Evolutionary conservation across 2,113 vertebrate species (phyloP).

Genomic region (Felis chaus): DNA sequence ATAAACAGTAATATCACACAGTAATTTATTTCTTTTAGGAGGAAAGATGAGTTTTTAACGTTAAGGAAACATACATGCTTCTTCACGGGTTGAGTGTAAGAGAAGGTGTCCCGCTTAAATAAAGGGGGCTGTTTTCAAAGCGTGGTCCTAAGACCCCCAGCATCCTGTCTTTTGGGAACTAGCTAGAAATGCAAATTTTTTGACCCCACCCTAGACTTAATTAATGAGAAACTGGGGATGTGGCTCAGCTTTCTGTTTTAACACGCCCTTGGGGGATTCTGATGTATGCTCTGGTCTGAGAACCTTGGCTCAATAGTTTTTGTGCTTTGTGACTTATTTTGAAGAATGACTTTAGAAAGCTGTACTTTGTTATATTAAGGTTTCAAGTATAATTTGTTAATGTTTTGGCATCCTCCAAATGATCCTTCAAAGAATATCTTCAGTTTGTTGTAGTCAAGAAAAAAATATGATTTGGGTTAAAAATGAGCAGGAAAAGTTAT

Average conservation of each 20-base stretch:
- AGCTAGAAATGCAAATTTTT: not conserved
- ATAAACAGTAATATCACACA: not conserved
- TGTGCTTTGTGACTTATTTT: not conserved
- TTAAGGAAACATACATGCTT: not conserved
- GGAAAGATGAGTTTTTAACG: not conserved
- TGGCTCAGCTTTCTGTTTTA: not conserved
- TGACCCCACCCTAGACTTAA: not conserved
- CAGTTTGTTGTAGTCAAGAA: not conserved
- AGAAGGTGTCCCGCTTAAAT: not conserved
- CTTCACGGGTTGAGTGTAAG: not conserved
- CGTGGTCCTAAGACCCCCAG: not conserved
- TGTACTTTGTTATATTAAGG: not conserved
- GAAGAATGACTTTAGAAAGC: not conserved
- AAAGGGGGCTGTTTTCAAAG: not conserved
- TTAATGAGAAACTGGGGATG: not conserved
- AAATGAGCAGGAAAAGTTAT: not conserved
- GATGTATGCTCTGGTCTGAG: not conserved
- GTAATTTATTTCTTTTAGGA: constrained; percentile 11
- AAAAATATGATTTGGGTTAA: not conserved
- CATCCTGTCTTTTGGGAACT: not conserved
- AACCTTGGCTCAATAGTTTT: not conserved
- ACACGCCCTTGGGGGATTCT: not conserved
- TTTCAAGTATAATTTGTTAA: not conserved
- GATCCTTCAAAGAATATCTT: not conserved
- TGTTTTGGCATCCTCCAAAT: not conserved